Evolutionary conservation across 2,113 vertebrate genomes (phyloP), one percentile per base, ranked within the genome.

Genomic region (Naja naja): DNA sequence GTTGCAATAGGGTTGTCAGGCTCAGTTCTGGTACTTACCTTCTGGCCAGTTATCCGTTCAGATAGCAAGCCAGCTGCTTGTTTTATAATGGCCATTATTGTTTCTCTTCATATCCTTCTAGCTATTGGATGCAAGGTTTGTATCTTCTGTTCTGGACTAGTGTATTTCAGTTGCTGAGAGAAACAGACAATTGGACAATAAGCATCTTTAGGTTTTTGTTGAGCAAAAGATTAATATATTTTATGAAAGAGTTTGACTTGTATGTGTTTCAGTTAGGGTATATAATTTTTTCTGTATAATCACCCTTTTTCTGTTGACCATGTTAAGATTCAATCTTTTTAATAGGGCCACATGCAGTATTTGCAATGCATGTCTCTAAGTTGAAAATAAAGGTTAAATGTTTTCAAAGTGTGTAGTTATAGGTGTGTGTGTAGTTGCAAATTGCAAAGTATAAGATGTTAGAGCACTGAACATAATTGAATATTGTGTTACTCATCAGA

Each of bases 121-220:
- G 98, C 98, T 0, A 1, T 98, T 27, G 98, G 98, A 93, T 99
- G 98, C 91, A 98, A 99, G 98, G 98, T 99, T 22, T 3, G 3
- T 25, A 16, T 27, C 0, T 53, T 20, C 34, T 81, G 74, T 43
- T 39, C 34, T 81, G 74, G 18, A 81, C 18, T 81, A 43, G 8
- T 22, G 3, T 81, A 22, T 81, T 81, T 81, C 34, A 81, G 74
- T 81, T 43, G 18, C 18, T 81, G 34, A 43, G 34, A 81, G 74
- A 81, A 81, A 43, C 18, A 81, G 34, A 39, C n/a, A 39, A 20
- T 43, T 43, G 34, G 16, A 81, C 2, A 39, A 81, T 81, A 81
- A 81, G 18, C 49, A 53, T 18, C 49, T 18, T 53, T 53, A 88
- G 47, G 12, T 49, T 87, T 86, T 52, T 47, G 47, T 18, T 39